Evolutionary conservation across 1,140 invertebrate species (phyloP).

Genomic region (Hermatobates lingyangjiaoensis): DNA sequence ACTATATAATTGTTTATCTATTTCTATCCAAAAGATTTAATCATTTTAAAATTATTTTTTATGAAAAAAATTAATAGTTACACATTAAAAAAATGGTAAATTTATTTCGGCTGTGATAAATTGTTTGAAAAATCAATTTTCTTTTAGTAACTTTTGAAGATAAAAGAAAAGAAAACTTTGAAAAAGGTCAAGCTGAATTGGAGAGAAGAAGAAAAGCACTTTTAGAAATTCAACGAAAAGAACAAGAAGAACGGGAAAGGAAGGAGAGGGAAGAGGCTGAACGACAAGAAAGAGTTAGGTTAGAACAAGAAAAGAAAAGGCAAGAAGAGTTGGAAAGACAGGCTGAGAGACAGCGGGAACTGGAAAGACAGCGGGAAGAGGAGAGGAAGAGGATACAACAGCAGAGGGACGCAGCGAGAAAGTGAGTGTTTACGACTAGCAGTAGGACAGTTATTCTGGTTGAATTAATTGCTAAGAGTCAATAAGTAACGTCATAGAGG

Average conservation of each 20-base stretch:
- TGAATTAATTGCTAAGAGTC: too few species aligned
- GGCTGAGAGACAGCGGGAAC: constrained; percentile 61
- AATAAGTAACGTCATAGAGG: too few species aligned
- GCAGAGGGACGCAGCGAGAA: constrained; percentile 33
- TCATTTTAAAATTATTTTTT: too few species aligned
- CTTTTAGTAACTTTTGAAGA: constrained; percentile 79
- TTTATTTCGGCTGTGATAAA: too few species aligned
- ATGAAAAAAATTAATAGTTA: too few species aligned
- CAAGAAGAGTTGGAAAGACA: constrained; percentile 54
- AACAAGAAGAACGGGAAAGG: constrained; percentile 75
- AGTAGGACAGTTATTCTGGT: too few species aligned
- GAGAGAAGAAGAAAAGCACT: constrained; percentile 75
- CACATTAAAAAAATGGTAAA: too few species aligned
- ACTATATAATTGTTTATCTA: too few species aligned
- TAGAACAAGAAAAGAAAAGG: constrained; percentile 41
- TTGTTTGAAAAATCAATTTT: too few species aligned
- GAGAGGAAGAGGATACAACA: constrained; percentile 50
- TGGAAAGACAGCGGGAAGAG: constrained; percentile 49
- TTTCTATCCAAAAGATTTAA: too few species aligned
- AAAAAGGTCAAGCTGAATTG: constrained; percentile 92
- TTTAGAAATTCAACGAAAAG: constrained; percentile 67
- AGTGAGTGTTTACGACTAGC: not conserved
- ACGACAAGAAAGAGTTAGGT: constrained; percentile 53
- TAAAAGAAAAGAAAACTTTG: constrained; percentile 91
- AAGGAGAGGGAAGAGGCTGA: constrained; percentile 80